Evolutionary conservation across 2,797 vertebrate genomes (phyloP), one percentile per base, ranked within the genome.

Genomic region (Syngnathus acus): DNA sequence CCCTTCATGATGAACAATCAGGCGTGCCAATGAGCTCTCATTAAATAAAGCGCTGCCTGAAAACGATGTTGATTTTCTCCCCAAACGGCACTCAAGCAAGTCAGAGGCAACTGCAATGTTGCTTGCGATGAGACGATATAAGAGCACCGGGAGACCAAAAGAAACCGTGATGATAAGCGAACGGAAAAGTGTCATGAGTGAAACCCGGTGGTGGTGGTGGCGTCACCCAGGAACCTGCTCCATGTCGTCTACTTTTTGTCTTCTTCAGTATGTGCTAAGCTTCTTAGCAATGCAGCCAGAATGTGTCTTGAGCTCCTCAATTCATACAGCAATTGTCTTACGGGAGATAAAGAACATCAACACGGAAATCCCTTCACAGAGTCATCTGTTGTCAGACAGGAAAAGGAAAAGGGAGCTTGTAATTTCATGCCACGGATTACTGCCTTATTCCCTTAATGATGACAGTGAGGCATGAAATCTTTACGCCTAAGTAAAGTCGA

Each of bases 381-480:
- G 74, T 76, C 79, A 81, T 86, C 86, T 77, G 84, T 90, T 88
- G 87, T 90, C 85, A 81, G 64, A 71, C 76, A 80, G 50, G 37
- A 38, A 67, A 75, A 75, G 75, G 72, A 84, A 87, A 85, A 65
- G 48, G 77, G 77, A 88, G 85, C 88, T 86, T 78, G 80, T 78
- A 78, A 89, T 91, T 90, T 90, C 87, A 90, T 87, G 89, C 82
- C 68, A 65, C n/a, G 85, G 84, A 91, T 90, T 92, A 90, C 88
- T 88, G 78, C 65, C 72, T 83, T 87, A 82, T 90, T 89, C 84
- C 76, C 82, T 73, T 76, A 75, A 62, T 70, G 72, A 89, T 89
- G 88, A 90, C 89, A 84, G 82, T 80, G 81, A 88, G 88, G 87
- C 81, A 65, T 86, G 81, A 87, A 82, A 90, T 87, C 75, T 66